These are phyloP conservation scores for Cryptoprocta ferox DNA, from an alignment of 2,797 vertebrate species.

Conservation along the genomic window DNA sequence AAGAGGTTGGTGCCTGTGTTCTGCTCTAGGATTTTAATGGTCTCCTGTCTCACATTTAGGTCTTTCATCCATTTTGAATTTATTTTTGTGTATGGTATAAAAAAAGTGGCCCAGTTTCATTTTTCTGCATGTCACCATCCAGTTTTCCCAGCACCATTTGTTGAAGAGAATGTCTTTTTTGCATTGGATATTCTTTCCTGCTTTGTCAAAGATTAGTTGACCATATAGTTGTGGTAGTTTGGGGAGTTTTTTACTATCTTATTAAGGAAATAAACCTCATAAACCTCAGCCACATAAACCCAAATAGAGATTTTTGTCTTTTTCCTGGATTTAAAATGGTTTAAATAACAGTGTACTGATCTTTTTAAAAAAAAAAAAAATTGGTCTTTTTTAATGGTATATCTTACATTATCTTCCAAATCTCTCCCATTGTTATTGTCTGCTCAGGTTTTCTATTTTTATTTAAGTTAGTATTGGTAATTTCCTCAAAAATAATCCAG, in stretches of 20 bases:
- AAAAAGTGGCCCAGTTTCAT: too few species aligned
- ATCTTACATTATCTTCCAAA: neutral
- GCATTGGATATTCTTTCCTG: too few species aligned
- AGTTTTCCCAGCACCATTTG: too few species aligned
- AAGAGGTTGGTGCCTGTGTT: too few species aligned
- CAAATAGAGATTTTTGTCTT: neutral
- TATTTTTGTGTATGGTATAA: too few species aligned
- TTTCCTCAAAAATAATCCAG: neutral
- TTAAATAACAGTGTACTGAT: neutral
- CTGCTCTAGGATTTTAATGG: too few species aligned
- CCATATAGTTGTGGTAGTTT: neutral
- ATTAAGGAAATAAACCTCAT: neutral
- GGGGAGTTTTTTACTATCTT: neutral
- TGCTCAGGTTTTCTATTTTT: slow-evolving; percentile 3
- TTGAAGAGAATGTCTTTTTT: too few species aligned
- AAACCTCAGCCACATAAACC: neutral
- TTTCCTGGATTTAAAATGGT: neutral
- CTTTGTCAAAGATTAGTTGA: too few species aligned
- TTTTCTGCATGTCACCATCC: too few species aligned
- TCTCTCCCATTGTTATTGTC: neutral
- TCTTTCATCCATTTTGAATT: too few species aligned
- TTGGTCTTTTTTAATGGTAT: neutral
- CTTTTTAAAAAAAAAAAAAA: neutral
- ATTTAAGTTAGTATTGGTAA: neutral
- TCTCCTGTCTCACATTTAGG: too few species aligned